These are phyloP conservation scores for Ochropleura plecta DNA, from an alignment of 2,888 invertebrate genomes.

Conservation along the genomic window DNA sequence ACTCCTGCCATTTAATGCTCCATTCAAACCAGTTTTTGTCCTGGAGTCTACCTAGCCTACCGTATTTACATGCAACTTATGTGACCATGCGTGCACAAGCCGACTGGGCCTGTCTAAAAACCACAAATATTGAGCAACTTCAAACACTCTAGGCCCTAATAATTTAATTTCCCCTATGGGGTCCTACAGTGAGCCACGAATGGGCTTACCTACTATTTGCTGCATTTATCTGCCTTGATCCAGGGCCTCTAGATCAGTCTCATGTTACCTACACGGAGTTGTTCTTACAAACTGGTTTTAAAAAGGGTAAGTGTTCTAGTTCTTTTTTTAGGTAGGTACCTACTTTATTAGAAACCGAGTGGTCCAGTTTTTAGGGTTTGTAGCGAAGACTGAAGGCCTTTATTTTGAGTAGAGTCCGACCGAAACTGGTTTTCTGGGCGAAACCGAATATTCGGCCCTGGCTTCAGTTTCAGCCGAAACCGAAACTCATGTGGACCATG, in stretches of 20 bases:
- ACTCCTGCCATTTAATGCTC: not conserved
- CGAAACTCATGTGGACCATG: too few species aligned
- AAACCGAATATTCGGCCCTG: too few species aligned
- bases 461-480: too few species aligned
- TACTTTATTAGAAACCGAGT: not conserved
- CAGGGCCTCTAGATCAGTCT: not conserved
- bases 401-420: too few species aligned
- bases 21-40: not conserved
- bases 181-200: not conserved
- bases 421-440: too few species aligned
- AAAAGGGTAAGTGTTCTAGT: slow-evolving; percentile 6
- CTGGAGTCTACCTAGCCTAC: not conserved
- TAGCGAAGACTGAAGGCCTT: not conserved
- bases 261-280: not conserved
- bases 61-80: not conserved
- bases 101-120: not conserved
- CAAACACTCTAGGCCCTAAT: not conserved
- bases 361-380: not conserved
- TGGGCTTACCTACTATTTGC: not conserved
- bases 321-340: not conserved
- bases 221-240: not conserved
- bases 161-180: not conserved
- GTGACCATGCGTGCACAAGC: not conserved
- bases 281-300: not conserved
- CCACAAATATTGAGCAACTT: not conserved